Evolutionary conservation across 30 jellyfish, hydroid and myxozoan species (phyloP).

Genomic region (Pseudorhiza aurosa): DNA sequence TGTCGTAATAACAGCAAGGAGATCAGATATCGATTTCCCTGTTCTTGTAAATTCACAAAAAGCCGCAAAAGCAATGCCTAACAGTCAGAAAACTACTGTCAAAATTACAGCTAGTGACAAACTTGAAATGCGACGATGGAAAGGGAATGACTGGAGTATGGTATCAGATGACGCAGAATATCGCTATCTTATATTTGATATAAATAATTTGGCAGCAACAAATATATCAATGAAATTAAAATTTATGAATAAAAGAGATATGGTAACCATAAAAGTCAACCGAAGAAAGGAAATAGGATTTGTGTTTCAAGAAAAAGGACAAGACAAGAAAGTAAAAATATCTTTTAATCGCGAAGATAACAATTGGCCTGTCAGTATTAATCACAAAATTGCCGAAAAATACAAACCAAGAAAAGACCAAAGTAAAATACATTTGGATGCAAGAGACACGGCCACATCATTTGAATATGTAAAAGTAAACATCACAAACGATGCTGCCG

Average conservation of each 20-base stretch:
- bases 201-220: neutral
- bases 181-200: neutral
- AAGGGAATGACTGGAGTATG: neutral
- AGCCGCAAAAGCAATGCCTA: neutral
- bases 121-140: constrained; percentile 2
- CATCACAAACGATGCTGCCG: constrained; percentile 36
- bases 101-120: constrained; percentile 1
- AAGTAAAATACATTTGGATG: neutral
- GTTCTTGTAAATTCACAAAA: neutral
- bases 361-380: neutral
- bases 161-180: neutral
- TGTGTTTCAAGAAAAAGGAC: neutral
- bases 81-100: neutral
- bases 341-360: neutral
- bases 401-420: neutral
- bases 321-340: neutral
- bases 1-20: constrained; percentile 8
- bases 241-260: neutral
- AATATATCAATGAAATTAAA: neutral
- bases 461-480: neutral
- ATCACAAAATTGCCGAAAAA: neutral
- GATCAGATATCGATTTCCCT: constrained; percentile 13
- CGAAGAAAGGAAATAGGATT: neutral
- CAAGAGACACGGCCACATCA: constrained; percentile 23
- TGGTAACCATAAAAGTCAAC: neutral